Percentiles rank a stretch among this genome's conserved stretches.
Conservation (phyloP, 2,888 invertebrate species). For the Pyrgus malvae region DNA sequence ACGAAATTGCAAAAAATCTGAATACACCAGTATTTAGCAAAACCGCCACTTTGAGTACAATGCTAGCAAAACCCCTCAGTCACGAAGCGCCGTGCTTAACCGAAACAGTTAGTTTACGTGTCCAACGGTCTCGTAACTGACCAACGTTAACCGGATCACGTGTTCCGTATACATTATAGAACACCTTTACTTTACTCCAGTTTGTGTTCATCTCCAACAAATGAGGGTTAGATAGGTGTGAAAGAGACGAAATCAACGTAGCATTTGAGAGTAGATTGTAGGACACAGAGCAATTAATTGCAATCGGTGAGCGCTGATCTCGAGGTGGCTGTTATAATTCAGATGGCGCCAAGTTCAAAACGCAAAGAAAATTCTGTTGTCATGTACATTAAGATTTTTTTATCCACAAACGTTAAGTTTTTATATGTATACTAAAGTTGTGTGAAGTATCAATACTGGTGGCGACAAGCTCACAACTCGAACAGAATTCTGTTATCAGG, state of each 20-base stretch:
- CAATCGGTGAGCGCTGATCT: no score
- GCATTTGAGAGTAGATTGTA: not conserved
- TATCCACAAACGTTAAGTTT: no score
- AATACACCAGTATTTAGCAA: no score
- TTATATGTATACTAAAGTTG: no score
- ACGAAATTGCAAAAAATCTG: no score
- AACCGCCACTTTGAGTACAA: not conserved
- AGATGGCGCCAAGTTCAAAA: no score
- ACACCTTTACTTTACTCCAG: not conserved
- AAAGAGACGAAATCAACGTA: not conserved
- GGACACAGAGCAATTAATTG: not conserved
- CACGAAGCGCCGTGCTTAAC: slow-evolving; percentile 1
- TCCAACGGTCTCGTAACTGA: slow-evolving; percentile 34
- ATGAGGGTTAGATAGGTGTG: not conserved
- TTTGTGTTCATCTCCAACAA: not conserved
- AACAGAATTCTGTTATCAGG: no score
- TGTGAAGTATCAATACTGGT: no score
- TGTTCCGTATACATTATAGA: not conserved
- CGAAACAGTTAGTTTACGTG: slow-evolving; percentile 34
- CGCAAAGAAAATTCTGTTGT: no score
- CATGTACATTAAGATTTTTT: no score
- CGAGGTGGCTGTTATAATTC: no score
- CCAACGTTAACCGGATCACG: slow-evolving; percentile 38
- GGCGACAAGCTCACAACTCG: no score
- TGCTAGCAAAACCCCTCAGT: not conserved